These are phyloP conservation scores for Pelodiscus sinensis DNA, from an alignment of 2,113 vertebrate genomes.

Conservation along the genomic window DNA sequence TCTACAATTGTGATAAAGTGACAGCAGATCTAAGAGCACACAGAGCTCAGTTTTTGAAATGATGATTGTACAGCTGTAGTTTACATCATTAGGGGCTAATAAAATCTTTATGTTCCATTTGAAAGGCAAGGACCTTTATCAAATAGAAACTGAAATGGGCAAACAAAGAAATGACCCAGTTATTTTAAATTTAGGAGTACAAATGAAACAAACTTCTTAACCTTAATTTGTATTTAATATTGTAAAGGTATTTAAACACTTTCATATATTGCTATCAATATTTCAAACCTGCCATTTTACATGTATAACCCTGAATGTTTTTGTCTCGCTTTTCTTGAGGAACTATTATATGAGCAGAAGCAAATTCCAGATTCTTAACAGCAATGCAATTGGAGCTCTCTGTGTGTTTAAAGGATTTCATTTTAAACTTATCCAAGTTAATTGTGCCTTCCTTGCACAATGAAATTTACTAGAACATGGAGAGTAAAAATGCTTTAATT, in stretches of 20 bases:
- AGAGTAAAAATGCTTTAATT: background rate
- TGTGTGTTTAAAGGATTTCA: background rate
- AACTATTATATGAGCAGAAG: constrained; percentile 10
- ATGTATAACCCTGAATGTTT: background rate
- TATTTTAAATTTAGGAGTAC: constrained; percentile 62
- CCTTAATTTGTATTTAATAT: constrained; percentile 60
- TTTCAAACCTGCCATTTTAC: constrained; percentile 22
- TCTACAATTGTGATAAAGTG: constrained; percentile 69
- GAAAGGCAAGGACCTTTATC: constrained; percentile 53
- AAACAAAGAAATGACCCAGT: constrained; percentile 67
- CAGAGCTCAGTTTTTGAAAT: constrained; percentile 66
- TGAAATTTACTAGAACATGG: background rate
- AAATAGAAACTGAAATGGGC: constrained; percentile 56
- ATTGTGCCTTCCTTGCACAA: background rate
- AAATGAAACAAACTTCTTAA: constrained; percentile 52
- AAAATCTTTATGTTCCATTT: constrained; percentile 71
- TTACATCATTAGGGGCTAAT: constrained; percentile 73
- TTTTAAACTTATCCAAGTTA: background rate
- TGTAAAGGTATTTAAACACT: background rate
- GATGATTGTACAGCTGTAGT: constrained; percentile 68
- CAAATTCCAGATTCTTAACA: constrained; percentile 15
- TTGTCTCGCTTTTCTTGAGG: constrained; percentile 22
- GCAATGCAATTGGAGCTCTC: background rate
- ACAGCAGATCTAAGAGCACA: constrained; percentile 56
- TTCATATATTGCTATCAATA: constrained; percentile 3